These are phyloP conservation scores for Aproaerema taeniolella DNA, from an alignment of 2,888 invertebrate species.

Conservation along the genomic window DNA sequence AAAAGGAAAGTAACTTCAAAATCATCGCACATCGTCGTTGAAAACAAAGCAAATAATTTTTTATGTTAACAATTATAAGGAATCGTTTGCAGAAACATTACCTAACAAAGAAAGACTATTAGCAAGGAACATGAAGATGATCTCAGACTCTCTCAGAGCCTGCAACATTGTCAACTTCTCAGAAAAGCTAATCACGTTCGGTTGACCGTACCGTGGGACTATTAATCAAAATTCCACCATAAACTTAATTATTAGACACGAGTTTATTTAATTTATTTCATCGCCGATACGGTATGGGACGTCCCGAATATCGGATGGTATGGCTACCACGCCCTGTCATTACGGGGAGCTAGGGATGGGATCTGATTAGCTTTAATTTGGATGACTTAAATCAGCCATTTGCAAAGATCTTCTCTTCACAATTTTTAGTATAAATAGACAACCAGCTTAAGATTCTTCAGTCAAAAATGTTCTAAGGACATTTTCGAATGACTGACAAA, in stretches of 20 bases:
- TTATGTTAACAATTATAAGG: too few relatives aligned
- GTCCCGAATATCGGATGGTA: conserved; percentile 33
- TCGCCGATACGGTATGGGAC: conserved; percentile 39
- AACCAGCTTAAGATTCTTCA: too few relatives aligned
- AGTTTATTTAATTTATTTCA: conserved; percentile 54
- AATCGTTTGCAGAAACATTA: too few relatives aligned
- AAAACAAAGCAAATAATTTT: too few relatives aligned
- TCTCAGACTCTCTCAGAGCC: background rate
- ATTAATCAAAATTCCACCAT: conserved; percentile 45
- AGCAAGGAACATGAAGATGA: background rate
- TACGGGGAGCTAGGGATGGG: conserved; percentile 22
- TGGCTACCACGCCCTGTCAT: conserved; percentile 45
- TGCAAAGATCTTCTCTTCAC: too few relatives aligned
- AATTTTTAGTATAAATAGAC: too few relatives aligned
- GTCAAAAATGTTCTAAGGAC: too few relatives aligned
- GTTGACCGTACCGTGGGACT: conserved; percentile 23
- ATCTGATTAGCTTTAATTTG: background rate
- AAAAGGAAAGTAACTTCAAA: too few relatives aligned
- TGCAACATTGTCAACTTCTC: conserved; percentile 24
- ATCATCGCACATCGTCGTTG: too few relatives aligned
- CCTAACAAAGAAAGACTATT: conserved; percentile 2
- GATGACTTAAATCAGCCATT: background rate
- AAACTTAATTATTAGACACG: conserved; percentile 51
- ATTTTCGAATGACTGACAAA: too few relatives aligned
- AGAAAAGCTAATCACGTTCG: conserved; percentile 24